A percentile compares a stretch with the other conserved stretches of the same genome.
Conservation (phyloP, 2,888 invertebrate species). For the Podabrus alpinus region DNA sequence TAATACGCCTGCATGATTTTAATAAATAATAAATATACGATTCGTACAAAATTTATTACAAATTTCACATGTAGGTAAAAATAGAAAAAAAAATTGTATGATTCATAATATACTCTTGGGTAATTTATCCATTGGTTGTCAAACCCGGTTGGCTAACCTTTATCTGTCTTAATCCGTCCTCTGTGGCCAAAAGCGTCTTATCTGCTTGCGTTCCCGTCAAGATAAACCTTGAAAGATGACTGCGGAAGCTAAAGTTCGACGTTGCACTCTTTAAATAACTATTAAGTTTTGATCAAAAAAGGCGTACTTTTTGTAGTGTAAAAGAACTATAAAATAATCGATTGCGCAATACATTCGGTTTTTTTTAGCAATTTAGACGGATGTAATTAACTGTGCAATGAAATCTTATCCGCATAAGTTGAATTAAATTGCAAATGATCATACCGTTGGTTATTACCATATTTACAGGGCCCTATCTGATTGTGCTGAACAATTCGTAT, state of each 20-base stretch:
- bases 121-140: constrained; percentile 52
- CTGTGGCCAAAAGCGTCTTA: constrained; percentile 46
- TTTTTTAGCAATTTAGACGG: constrained; percentile 10
- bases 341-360: neutral
- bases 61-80: neutral
- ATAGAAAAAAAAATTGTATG: constrained; percentile 17
- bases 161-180: constrained; percentile 53
- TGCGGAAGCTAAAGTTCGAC: constrained; percentile 45
- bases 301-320: constrained; percentile 19
- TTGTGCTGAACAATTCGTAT: constrained; percentile 31
- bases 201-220: constrained; percentile 45
- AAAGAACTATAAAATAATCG: neutral
- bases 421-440: constrained; percentile 30
- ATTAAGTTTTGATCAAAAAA: constrained; percentile 41
- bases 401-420: constrained; percentile 15
- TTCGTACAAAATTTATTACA: neutral
- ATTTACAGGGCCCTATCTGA: constrained; percentile 31
- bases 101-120: constrained; percentile 41
- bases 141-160: constrained; percentile 48
- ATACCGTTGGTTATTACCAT: constrained; percentile 31
- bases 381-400: constrained; percentile 27
- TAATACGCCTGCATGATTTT: neutral
- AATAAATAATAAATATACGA: neutral
- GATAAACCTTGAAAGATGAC: constrained; percentile 50
- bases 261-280: constrained; percentile 47